phyloP scores from a whole-genome alignment of 2,888 invertebrate genomes.

The Tinea semifulvella region DNA sequence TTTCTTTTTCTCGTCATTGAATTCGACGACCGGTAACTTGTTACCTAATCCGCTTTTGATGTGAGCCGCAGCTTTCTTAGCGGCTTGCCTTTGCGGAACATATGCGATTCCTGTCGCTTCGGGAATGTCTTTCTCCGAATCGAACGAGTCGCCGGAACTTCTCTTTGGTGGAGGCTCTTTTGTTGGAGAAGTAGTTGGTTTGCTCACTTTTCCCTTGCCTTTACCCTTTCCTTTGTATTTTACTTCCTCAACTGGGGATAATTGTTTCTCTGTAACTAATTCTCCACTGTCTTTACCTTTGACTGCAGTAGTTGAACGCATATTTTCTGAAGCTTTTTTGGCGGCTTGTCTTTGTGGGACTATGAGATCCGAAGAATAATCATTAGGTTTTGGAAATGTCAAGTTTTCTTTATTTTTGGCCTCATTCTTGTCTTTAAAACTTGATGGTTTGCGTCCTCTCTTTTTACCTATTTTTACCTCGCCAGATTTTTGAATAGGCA shows the following conservation, averaged over 20 bases:
- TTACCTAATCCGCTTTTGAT: slow-evolving; percentile 81
- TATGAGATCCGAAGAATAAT: slow-evolving; percentile 81
- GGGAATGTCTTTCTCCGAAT: slow-evolving; percentile 67
- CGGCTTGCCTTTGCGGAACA: slow-evolving; percentile 90
- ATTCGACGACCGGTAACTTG: slow-evolving; percentile 49
- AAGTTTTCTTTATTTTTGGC: slow-evolving; percentile 58
- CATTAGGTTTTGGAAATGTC: slow-evolving; percentile 56
- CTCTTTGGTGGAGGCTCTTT: slow-evolving; percentile 28
- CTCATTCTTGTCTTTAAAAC: slow-evolving; percentile 52
- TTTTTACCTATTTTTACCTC: slow-evolving; percentile 48
- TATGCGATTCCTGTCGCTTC: slow-evolving; percentile 81
- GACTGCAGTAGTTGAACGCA: slow-evolving; percentile 72
- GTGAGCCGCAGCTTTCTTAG: slow-evolving; percentile 91
- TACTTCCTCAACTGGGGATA: slow-evolving; percentile 36
- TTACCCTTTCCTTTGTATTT: slow-evolving; percentile 51
- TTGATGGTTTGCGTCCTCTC: slow-evolving; percentile 54
- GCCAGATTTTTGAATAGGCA: slow-evolving; percentile 53
- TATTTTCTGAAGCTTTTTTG: slow-evolving; percentile 89
- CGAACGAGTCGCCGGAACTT: slow-evolving; percentile 46
- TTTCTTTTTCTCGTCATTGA: slow-evolving; percentile 44
- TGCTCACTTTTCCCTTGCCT: slow-evolving; percentile 50
- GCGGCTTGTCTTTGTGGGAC: slow-evolving; percentile 92
- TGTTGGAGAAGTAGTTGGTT: slow-evolving; percentile 30
- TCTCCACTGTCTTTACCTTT: slow-evolving; percentile 35
- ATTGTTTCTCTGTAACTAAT: slow-evolving; percentile 33